phyloP scores from a whole-genome alignment of 2,113 vertebrate genomes.

The Hystrix brachyura region DNA sequence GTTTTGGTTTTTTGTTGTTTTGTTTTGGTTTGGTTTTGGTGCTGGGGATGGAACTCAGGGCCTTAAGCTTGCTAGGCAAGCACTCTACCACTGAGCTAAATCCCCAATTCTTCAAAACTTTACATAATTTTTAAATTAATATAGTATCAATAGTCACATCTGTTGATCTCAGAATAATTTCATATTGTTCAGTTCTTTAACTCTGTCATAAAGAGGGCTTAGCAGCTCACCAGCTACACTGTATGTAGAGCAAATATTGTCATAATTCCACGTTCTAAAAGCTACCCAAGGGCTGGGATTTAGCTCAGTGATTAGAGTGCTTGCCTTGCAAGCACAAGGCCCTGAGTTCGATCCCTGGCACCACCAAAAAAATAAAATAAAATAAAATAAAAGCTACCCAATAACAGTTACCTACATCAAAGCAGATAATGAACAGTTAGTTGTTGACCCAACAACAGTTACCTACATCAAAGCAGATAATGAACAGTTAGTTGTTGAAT shows the following conservation, averaged over 20 bases:
- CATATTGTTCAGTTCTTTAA: background rate
- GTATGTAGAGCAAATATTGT: background rate
- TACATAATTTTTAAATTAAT: conserved; percentile 4
- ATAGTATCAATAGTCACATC: background rate
- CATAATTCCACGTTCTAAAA: background rate
- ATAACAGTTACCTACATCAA: background rate
- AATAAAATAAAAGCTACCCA: too few relatives aligned
- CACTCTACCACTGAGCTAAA: too few relatives aligned
- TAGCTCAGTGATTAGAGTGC: too few relatives aligned
- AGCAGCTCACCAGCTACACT: conserved; percentile 6
- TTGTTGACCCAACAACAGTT: background rate
- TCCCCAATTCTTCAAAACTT: background rate
- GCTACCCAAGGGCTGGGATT: too few relatives aligned
- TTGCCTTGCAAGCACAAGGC: too few relatives aligned
- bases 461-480: background rate
- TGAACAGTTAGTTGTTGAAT: background rate
- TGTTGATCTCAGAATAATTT: background rate
- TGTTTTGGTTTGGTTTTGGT: too few relatives aligned
- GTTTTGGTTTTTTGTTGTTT: too few relatives aligned
- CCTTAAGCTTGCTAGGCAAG: too few relatives aligned
- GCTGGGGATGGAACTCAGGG: too few relatives aligned
- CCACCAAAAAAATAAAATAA: too few relatives aligned
- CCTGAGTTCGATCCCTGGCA: too few relatives aligned
- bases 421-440: background rate
- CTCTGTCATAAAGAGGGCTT: background rate